Base-by-base conservation (phyloP, 1,140 invertebrate genomes). In the Drosophila funebris region DNA sequence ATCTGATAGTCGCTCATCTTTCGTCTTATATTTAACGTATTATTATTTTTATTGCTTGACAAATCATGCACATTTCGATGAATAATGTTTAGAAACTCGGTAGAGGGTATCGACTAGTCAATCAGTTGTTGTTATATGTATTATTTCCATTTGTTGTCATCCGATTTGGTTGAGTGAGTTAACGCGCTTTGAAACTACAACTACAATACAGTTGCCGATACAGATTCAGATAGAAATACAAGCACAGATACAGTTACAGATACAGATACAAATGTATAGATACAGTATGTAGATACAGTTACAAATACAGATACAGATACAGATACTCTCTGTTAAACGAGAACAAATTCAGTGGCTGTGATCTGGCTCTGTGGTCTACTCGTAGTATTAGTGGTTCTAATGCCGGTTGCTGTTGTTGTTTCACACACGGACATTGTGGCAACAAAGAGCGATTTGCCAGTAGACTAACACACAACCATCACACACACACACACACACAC, bases 111-210 rank as follows among this genome's bases (percentile, higher is more conserved):
- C 24, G 27, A 39, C 6, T 37, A 24, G 67, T 54, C 8, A 3
- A 50, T 29, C 46, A 53, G 22, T 13, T 18, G 33, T 13, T 31
- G 8, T 5, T 22, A 31, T 27, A 13, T 29, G 27, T n/a, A 31
- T 52, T 44, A 53, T 53, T 46, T 27, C 31, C 29, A 46, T 52
- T 69, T 52, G 67, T 57, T 64, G 52, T 71, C 43, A 43, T 8
- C n/a, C 52, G 68, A 56, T 64, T 71, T 64, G 68, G 68, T 71
- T 64, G 52, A 66, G 61, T 66, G 52, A 64, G 52, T 66, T 57
- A 71, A 66, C 33, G 61, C 61, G 61, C 60, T 66, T 63, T 57
- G 46, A 24, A 67, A 48, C 64, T 52, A 39, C 39, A 48, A 44
- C 31, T 53, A 22, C 33, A 54, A 54, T 33, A 4, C 52, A 39